Base-by-base conservation (phyloP, 2,888 invertebrate species). In the Vandiemenella viatica region DNA sequence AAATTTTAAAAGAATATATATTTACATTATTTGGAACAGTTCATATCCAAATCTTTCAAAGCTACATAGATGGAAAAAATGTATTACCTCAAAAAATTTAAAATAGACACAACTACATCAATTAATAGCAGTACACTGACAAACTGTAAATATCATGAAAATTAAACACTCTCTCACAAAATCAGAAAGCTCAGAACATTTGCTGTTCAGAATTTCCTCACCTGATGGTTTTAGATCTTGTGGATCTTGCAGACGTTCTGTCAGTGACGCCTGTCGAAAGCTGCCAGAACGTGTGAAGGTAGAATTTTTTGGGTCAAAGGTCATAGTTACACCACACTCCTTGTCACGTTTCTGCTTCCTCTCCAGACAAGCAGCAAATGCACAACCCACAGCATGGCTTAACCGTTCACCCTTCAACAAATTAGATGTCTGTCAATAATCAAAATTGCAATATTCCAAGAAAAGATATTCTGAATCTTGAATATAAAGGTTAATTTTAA, bases 321-420 rank as follows among this genome's bases (percentile, higher is more conserved):
- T 87, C 88, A 91, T 90, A 38, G 88, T 88, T 10, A 91, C 90
- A 8, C 86, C 85, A 64, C 89, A 90, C 67, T 97, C 96, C 66
- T 93, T 95, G 67, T 98, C 97, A 53, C 97, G 76, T 56, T 91
- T 86, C 68, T 97, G 95, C 68, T 98, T 99, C 61, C 92, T 79
- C 66, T 99, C 98, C 58, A 98, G 71, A 62, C 98, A 98, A 2
- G 96, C 92, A 48, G 96, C 92, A 71, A 98, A 98, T 44, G 98
- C 97, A 72, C 97, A 98, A 37, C 98, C 98, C 21, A 99, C 98
- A 1, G 98, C 98, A 70, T 99, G 98, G 59, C 96, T 96, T 55
- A 98, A 71, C 42, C 98, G 77, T 71, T 98, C 98, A 50, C 98
- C 98, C 81, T 82, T 63, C 32, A 59, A 51, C 13, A 48, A n/a